Evolutionary conservation across 2,888 invertebrate species (phyloP), one percentile per base, ranked within the genome.

Genomic region (Omphaloscelis lunosa): DNA sequence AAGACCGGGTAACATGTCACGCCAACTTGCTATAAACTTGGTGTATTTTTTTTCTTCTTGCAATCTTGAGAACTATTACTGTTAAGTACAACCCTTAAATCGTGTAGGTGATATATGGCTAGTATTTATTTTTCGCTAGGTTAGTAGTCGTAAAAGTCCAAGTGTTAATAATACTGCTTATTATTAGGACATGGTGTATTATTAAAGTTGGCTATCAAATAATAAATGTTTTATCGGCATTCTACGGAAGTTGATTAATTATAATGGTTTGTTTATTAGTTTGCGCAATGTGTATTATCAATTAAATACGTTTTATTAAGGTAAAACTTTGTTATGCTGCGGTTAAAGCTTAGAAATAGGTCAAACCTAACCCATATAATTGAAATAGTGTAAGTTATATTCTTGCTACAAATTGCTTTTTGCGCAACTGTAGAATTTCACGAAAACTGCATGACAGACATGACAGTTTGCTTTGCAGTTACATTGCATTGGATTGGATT

Each of bases 1-100:
- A 85, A 61, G 79, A 82, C 61, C 62, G 34, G 56, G 73, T 85
- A 73, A 78, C 89, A 80, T 89, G 86, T 86, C 86, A 88, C 86
- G 84, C 86, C 74, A 87, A 66, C 75, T 70, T 48, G 78, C 79
- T 80, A 86, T 84, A 85, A 87, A 81, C 78, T 23, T 12, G 1
- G 0, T 29, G 53, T 51, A 15, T 45, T 12, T 58, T 67, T 56
- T 58, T 58, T 53, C 27, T 63, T 66, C 39, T 41, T 65, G 8
- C 79, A 62, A 68, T 69, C 85, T 79, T 48, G 34, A 80, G 74
- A 77, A 78, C 5, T 58, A 88, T 84, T 80, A 82, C 63, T 67
- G 39, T 66, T 48, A 45, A 84, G 27, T 66, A 72, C 48, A 62
- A 59, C 70, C 70, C 58, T 70, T 83, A 83, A 45, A 75, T 72